Evolutionary conservation across 2,888 invertebrate genomes (phyloP).

Genomic region (Leptinotarsa tumamoca): DNA sequence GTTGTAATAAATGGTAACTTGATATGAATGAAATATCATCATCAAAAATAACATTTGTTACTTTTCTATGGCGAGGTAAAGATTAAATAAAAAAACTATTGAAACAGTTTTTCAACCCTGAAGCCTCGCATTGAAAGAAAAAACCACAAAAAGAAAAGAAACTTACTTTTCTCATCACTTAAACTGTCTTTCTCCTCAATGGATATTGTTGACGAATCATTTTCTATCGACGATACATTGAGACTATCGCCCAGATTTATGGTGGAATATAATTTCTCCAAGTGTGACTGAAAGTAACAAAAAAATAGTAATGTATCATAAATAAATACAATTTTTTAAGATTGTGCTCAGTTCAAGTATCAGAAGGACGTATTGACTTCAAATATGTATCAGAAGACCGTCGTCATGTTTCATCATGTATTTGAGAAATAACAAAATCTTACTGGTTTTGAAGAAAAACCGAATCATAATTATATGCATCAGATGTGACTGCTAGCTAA

Average conservation of each 20-base stretch:
- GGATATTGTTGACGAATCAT: constrained; percentile 37
- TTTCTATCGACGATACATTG: constrained; percentile 35
- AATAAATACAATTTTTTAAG: neutral
- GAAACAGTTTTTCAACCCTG: constrained; percentile 41
- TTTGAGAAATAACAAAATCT: neutral
- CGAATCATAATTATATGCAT: no score
- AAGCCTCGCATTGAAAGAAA: constrained; percentile 32
- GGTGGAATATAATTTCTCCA: constrained; percentile 44
- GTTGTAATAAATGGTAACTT: constrained; percentile 31
- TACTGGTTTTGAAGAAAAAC: neutral
- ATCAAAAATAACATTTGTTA: constrained; percentile 30
- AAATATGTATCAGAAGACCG: constrained; percentile 59
- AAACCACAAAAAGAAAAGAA: neutral
- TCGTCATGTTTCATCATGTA: constrained; percentile 57
- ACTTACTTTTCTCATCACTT: constrained; percentile 35
- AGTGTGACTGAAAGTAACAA: constrained; percentile 49
- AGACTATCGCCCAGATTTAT: constrained; percentile 40
- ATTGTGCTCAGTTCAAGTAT: constrained; percentile 21
- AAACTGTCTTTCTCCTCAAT: constrained; percentile 29
- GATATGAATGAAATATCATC: constrained; percentile 15
- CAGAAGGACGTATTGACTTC: constrained; percentile 53
- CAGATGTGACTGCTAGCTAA: neutral
- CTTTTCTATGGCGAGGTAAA: constrained; percentile 41
- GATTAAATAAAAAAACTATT: constrained; percentile 43
- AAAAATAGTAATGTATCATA: constrained; percentile 20